Evolutionary conservation across 2,888 invertebrate genomes (phyloP), one percentile per base, ranked within the genome.

Genomic region (Terebella lapidaria): DNA sequence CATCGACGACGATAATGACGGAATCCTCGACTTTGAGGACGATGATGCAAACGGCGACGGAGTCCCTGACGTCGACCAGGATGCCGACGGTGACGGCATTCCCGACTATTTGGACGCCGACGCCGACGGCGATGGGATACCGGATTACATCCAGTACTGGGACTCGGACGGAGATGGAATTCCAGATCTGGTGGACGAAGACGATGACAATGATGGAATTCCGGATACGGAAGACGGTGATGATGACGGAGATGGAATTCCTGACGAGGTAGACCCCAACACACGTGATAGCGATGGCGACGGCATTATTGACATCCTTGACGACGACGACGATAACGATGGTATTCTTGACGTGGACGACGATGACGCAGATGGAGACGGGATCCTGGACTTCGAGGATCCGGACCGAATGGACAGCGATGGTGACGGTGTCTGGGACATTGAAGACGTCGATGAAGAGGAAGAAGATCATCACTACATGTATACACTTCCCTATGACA

Each of bases 331-430:
- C 26, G 53, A 53, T 20, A 53, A 53, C 27, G 53, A 53, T 53
- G 53, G 53, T 10, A 53, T 53, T 53, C 53, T 27, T 4, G 54
- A 46, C 59, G 60, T 29, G 18, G 24, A 60, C 22, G 70, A 71
- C 22, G 59, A 67, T 30, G 76, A 76, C 54, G 66, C 64, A 3
- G 77, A 77, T 58, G 72, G 74, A 15, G 75, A 77, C 60, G 77
- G 77, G 1, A 74, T 76, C 56, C 75, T 74, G 1, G 74, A 76
- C 54, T 65, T 65, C 47, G 47, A 68, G 4, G 74, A 73, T 46
- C 71, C 68, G 10, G 71, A 74, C 4, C 4, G 18, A 24, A 25
- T 28, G 27, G 51, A 60, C 47, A 29, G 52, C 28, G 57, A 57
- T 54, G 49, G 49, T 47, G 29, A 53, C 28, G 53, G 53, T 27